These are phyloP conservation scores for Phlogophora meticulosa DNA, from an alignment of 2,888 invertebrate genomes.

Conservation along the genomic window DNA sequence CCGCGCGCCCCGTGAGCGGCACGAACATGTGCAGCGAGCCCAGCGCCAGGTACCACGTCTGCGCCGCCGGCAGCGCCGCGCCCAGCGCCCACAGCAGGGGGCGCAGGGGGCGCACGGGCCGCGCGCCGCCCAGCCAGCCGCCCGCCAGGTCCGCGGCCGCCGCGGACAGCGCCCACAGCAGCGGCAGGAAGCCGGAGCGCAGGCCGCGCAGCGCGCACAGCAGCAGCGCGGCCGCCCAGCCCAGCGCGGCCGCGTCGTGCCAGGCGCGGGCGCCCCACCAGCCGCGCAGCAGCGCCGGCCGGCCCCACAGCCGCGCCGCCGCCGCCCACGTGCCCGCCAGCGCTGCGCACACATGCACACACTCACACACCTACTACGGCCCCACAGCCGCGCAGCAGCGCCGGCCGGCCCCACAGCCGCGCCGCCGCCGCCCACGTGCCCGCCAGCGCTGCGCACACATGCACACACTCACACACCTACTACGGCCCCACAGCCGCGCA, in stretches of 20 bases:
- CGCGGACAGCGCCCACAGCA: constrained; percentile 92
- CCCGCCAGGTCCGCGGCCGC: constrained; percentile 88
- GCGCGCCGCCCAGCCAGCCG: constrained; percentile 91
- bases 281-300: constrained; percentile 79
- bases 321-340: constrained; percentile 61
- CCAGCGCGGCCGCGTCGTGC: constrained; percentile 65
- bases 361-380: no score
- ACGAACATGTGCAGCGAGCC: constrained; percentile 94
- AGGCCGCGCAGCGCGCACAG: constrained; percentile 70
- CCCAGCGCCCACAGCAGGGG: constrained; percentile 90
- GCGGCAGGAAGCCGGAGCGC: constrained; percentile 92
- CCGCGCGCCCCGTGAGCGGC: constrained; percentile 95
- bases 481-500: no score
- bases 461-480: no score
- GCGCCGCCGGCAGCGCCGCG: constrained; percentile 91
- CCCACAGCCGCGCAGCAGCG: constrained; percentile 43
- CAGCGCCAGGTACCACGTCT: constrained; percentile 93
- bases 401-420: constrained; percentile 76
- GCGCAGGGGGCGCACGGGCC: constrained; percentile 84
- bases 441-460: no score
- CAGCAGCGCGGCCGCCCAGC: constrained; percentile 80
- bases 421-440: constrained; percentile 75
- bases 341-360: constrained; percentile 28
- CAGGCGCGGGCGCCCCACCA: constrained; percentile 80
- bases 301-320: constrained; percentile 63